Evolutionary conservation across 2,888 invertebrate species (phyloP), one percentile per base, ranked within the genome.

Genomic region (Ormyrus rosae): DNA sequence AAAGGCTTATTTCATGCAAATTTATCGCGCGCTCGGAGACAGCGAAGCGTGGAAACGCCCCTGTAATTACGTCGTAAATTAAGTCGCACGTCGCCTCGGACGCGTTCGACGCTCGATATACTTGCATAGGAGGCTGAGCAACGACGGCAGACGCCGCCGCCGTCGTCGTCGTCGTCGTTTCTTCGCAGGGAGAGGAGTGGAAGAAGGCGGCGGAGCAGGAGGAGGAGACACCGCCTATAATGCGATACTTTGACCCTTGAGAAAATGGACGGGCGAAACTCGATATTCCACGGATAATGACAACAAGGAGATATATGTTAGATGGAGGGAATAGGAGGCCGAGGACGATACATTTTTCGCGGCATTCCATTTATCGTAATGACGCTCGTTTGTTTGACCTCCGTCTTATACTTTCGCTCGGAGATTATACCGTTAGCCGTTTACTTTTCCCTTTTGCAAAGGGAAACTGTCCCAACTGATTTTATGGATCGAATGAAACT

Each of bases 41-140:
- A 71, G 19, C 64, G 9, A 11, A 46, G 19, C 46, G 46, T 11
- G n/a, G 34, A 55, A n/a, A 58, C 48, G 60, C n/a, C 65, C 11
- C 7, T 65, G 73, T 55, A 79, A 69, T 79, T 74, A 58, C 48
- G 56, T n/a, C 63, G 74, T 80, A 70, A 75, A 73, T 80, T 74
- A 74, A 65, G 67, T 50, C 51, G 48, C 75, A 19, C 60, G 5
- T 10, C 64, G 48, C 60, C 58, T 19, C 19, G 56, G 10, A n/a
- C 19, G 55, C 34, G 6, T 10, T 48, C 34, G 4, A 8, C n/a
- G 19, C 5, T 53, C 46, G 45, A 56, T 58, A 19, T 48, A 13
- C 46, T n/a, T 19, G 19, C 19, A n/a, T 56, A 1, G 69, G 55
- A n/a, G 56, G 2, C 8, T 19, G 51, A 9, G 19, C 19, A 8